Evolutionary conservation across 1,140 invertebrate species (phyloP).

Genomic region (Cydia amplana): DNA sequence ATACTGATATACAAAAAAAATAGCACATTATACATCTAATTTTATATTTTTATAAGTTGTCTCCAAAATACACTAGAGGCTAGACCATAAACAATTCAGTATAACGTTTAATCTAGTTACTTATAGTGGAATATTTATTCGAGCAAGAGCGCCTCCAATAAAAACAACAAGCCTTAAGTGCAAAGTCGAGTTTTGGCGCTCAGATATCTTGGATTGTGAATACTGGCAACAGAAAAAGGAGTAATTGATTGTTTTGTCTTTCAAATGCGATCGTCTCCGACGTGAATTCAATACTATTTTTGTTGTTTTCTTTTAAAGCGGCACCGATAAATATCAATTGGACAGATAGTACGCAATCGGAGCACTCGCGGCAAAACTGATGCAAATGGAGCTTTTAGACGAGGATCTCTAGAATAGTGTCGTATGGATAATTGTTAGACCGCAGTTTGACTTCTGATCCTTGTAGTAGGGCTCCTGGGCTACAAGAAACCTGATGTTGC

Average conservation of each 20-base stretch:
- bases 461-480: too few relatives aligned
- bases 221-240: slow-evolving; percentile 19
- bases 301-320: slow-evolving; percentile 15
- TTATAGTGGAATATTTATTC: slow-evolving; percentile 3
- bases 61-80: neutral
- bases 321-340: slow-evolving; percentile 16
- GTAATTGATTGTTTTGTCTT: slow-evolving; percentile 22
- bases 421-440: too few relatives aligned
- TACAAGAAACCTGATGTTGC: too few relatives aligned
- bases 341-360: slow-evolving; percentile 2
- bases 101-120: slow-evolving; percentile 13
- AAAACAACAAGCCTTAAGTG: slow-evolving; percentile 22
- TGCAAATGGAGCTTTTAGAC: slow-evolving; percentile 18
- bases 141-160: slow-evolving; percentile 6
- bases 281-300: slow-evolving; percentile 15
- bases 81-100: neutral
- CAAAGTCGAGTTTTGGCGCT: slow-evolving; percentile 19
- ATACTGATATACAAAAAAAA: too few relatives aligned
- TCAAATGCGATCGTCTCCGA: neutral
- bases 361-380: neutral
- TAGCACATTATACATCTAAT: too few relatives aligned
- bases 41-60: neutral
- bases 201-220: slow-evolving; percentile 27
- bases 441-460: too few relatives aligned
- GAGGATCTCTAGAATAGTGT: too few relatives aligned